Percentiles rank a stretch among this genome's conserved stretches.
Evolutionary conservation across 2,888 invertebrate species (phyloP).

Genomic region (Acleris sparsana): DNA sequence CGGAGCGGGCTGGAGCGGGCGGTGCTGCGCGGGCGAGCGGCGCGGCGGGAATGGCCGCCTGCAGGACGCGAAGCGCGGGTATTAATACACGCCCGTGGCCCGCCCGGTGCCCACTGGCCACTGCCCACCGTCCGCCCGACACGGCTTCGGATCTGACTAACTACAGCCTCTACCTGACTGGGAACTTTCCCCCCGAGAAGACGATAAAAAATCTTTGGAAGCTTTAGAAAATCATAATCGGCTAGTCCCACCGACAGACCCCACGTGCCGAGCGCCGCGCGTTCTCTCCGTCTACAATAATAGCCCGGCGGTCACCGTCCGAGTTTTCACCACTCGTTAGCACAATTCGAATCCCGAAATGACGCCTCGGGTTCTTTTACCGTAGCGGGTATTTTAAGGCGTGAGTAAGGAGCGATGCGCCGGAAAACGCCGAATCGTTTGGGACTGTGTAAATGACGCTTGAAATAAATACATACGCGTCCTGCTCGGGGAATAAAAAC

Average conservation of each 20-base stretch:
- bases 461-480: neutral
- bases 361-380: neutral
- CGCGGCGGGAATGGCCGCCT: slow-evolving; percentile 41
- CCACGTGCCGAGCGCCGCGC: slow-evolving; percentile 52
- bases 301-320: slow-evolving; percentile 44
- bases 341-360: neutral
- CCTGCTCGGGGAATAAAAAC: neutral
- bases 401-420: neutral
- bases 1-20: neutral
- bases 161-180: neutral
- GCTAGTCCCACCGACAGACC: slow-evolving; percentile 28
- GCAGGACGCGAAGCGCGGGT: slow-evolving; percentile 19
- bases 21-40: slow-evolving; percentile 19
- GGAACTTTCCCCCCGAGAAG: neutral
- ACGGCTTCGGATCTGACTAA: neutral
- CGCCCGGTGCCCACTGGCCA: neutral
- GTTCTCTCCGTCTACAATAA: slow-evolving; percentile 43
- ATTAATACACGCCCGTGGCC: slow-evolving; percentile 24
- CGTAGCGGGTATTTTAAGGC: neutral
- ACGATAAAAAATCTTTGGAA: neutral
- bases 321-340: neutral
- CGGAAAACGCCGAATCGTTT: neutral
- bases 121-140: neutral
- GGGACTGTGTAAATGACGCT: neutral
- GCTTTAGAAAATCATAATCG: neutral